These are phyloP conservation scores for Bradysia coprophila DNA, from an alignment of 1,140 invertebrate genomes.

Conservation along the genomic window DNA sequence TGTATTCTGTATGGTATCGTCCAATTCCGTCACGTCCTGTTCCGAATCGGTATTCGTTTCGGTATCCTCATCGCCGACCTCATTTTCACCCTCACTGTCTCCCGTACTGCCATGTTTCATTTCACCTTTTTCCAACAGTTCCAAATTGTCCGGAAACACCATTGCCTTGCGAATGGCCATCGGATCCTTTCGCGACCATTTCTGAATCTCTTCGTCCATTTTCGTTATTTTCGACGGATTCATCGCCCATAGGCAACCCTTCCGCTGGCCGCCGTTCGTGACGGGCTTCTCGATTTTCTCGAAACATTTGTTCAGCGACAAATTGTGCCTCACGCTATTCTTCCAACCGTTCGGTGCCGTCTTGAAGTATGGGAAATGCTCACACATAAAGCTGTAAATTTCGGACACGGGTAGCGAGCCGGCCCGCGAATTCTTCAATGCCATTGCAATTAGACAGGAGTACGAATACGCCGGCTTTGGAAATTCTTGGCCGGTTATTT, in stretches of 20 bases:
- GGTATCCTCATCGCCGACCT: slow-evolving; percentile 28
- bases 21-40: slow-evolving; percentile 27
- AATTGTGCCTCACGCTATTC: slow-evolving; percentile 89
- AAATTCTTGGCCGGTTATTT: slow-evolving; percentile 32
- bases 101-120: slow-evolving; percentile 50
- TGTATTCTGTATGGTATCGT: slow-evolving; percentile 23
- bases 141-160: slow-evolving; percentile 73
- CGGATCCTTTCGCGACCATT: slow-evolving; percentile 90
- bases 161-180: slow-evolving; percentile 68
- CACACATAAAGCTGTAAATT: slow-evolving; percentile 97
- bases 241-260: slow-evolving; percentile 90
- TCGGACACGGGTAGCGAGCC: slow-evolving; percentile 92
- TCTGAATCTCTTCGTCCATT: slow-evolving; percentile 95
- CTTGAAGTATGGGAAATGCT: slow-evolving; percentile 96
- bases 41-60: slow-evolving; percentile 26
- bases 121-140: slow-evolving; percentile 63
- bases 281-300: slow-evolving; percentile 91
- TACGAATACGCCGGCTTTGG: slow-evolving; percentile 96
- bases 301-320: slow-evolving; percentile 94
- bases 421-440: slow-evolving; percentile 85
- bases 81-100: slow-evolving; percentile 29
- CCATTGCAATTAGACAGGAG: slow-evolving; percentile 93
- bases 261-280: slow-evolving; percentile 57
- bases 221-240: slow-evolving; percentile 86
- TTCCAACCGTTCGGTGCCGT: slow-evolving; percentile 96